Evolutionary conservation across 2,888 invertebrate species (phyloP).

Genomic region (Drosophila gaucha): DNA sequence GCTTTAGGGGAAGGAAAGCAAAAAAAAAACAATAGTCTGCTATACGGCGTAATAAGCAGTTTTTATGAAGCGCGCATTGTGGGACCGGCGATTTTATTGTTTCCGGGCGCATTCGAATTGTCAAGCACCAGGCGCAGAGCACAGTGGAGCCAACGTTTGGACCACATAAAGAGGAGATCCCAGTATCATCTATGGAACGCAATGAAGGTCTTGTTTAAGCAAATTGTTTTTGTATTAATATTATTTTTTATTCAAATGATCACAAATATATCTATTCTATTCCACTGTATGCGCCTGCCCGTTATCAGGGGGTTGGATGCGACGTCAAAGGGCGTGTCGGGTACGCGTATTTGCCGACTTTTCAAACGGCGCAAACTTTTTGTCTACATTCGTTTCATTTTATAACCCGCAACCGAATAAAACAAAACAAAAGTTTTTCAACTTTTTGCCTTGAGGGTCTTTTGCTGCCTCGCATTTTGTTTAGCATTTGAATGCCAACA

Average conservation of each 20-base stretch:
- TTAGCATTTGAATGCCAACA: constrained; percentile 70
- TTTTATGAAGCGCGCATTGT: constrained; percentile 71
- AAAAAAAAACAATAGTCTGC: constrained; percentile 48
- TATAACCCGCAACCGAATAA: constrained; percentile 66
- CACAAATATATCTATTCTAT: background rate
- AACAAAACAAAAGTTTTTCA: constrained; percentile 71
- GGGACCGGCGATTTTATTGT: constrained; percentile 68
- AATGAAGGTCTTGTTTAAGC: no score
- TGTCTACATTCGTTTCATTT: constrained; percentile 72
- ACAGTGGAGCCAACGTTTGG: constrained; percentile 46
- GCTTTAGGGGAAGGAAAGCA: constrained; percentile 26
- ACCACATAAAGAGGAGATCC: no score
- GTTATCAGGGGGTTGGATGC: constrained; percentile 1
- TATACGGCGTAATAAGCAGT: constrained; percentile 72
- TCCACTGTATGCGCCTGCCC: constrained; percentile 10
- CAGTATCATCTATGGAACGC: no score
- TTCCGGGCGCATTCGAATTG: constrained; percentile 59
- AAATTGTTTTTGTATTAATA: background rate
- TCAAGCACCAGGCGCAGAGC: no score
- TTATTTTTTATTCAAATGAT: no score
- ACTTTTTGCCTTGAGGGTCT: constrained; percentile 61
- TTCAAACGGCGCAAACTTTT: constrained; percentile 64
- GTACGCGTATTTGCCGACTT: constrained; percentile 59
- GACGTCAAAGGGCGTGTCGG: constrained; percentile 40
- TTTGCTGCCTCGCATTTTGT: constrained; percentile 52